Base-by-base conservation (phyloP, 2,113 vertebrate species). In the Pterocles burchelli region DNA sequence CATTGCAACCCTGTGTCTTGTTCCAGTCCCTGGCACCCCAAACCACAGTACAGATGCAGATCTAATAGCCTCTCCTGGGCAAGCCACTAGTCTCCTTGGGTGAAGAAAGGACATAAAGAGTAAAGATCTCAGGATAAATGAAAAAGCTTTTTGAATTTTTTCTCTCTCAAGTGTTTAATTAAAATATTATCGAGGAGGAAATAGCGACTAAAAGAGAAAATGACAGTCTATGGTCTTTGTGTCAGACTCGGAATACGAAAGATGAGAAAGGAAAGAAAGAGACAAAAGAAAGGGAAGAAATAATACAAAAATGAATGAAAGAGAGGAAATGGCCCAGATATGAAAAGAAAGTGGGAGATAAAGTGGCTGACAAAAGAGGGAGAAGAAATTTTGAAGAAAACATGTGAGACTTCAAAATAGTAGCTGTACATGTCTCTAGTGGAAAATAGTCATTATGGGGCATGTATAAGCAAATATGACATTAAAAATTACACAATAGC, bases 1-100 rank as follows among this genome's bases (percentile, higher is more conserved):
- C 38, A 31, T 54, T 0, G 0, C 18, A 70, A 5, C 7, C 10
- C 8, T 0, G 0, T 38, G 28, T 55, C 52, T 55, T 2, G 0
- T 57, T 89, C 59, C 63, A 29, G 46, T 26, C 38, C 38, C 33
- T 59, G 43, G 68, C 70, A 74, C 33, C 41, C 31, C 36, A 59
- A 90, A 73, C 8, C 29, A 9, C 61, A 45, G 34, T 22, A 58
- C 7, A 62, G 61, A 52, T n/a, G 21, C 1, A 5, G 4, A 11
- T 76, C 36, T 70, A 29, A 79, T 28, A 79, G 41, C 7, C 0
- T 52, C 31, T 93, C 45, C 62, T 71, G 16, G 17, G 49, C 5
- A 21, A 73, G 36, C 19, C 55, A 13, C 11, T 81, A 2, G 8
- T n/a, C 71, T 89, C 10, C 17, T 71, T 4, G 2, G 18, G 11